phyloP scores from a whole-genome alignment of 2,888 invertebrate species.

The Dryomyza anilis region DNA sequence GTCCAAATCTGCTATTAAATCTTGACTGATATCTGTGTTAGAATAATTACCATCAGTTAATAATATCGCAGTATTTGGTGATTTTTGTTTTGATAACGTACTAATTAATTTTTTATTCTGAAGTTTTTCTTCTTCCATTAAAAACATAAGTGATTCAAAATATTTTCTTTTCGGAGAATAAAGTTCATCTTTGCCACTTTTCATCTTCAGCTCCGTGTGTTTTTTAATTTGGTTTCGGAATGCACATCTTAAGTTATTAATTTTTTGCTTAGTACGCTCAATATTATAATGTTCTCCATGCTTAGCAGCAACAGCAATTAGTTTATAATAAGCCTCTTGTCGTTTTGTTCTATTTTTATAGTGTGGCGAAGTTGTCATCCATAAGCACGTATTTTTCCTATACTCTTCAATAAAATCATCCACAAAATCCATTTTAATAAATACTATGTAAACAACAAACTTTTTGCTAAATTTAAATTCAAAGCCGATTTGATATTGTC shows the following conservation, averaged over 20 bases:
- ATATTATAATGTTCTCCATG: constrained; percentile 60
- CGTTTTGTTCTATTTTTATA: constrained; percentile 56
- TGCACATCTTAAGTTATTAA: constrained; percentile 59
- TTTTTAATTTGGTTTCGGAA: constrained; percentile 59
- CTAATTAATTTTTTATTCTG: constrained; percentile 1
- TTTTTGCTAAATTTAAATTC: too few relatives aligned
- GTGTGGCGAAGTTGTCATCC: constrained; percentile 58
- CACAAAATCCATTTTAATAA: constrained; percentile 54
- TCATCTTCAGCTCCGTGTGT: constrained; percentile 57
- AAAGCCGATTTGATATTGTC: too few relatives aligned
- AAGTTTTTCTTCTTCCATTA: constrained; percentile 56
- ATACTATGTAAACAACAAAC: too few relatives aligned
- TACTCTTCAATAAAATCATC: constrained; percentile 60
- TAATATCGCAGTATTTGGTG: not conserved
- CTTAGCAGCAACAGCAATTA: constrained; percentile 58
- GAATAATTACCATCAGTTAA: too few relatives aligned
- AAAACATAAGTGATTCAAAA: constrained; percentile 59
- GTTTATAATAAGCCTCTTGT: constrained; percentile 58
- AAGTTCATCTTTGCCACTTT: constrained; percentile 56
- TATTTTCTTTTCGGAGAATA: constrained; percentile 59
- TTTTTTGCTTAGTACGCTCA: constrained; percentile 60
- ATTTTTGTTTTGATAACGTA: too few relatives aligned
- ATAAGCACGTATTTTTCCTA: constrained; percentile 58
- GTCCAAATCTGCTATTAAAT: not conserved
- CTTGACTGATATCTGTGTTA: not conserved